A percentile compares a stretch with the other conserved stretches of the same genome.
phyloP scores from a whole-genome alignment of 2,797 vertebrate species.

The Phalanger gymnotis region DNA sequence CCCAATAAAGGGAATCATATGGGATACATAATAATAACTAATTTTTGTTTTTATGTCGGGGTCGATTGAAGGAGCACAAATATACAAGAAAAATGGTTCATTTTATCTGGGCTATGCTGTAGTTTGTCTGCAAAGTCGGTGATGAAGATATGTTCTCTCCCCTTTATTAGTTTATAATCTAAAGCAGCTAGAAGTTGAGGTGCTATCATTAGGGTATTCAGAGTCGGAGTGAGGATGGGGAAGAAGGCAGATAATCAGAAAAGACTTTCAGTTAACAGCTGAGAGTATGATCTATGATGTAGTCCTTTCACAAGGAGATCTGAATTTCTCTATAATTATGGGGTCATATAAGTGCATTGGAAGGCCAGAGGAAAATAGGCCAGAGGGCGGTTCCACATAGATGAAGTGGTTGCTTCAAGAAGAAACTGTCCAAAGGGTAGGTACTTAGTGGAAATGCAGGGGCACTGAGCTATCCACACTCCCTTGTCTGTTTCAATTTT shows the following conservation, averaged over 20 bases:
- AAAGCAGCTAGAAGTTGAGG: neutral
- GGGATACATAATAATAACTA: neutral
- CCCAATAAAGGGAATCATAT: neutral
- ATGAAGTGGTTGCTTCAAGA: neutral
- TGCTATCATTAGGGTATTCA: neutral
- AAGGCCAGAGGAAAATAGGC: neutral
- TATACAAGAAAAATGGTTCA: neutral
- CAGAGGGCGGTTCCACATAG: neutral
- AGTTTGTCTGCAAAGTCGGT: neutral
- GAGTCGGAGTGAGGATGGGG: neutral
- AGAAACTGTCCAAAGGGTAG: neutral
- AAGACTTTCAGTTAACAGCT: neutral
- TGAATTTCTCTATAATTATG: neutral
- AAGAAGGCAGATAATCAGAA: neutral
- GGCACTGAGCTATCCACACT: neutral
- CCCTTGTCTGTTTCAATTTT: neutral
- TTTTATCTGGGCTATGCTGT: neutral
- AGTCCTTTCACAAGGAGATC: neutral
- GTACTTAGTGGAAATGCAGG: neutral
- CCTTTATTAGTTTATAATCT: neutral
- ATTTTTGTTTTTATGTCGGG: neutral
- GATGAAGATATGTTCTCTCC: neutral
- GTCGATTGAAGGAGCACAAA: neutral
- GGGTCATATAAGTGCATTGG: neutral
- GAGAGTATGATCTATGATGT: neutral